Percentiles rank a stretch among this genome's conserved stretches.
Evolutionary conservation across 1,140 invertebrate species (phyloP).

Genomic region (Drosophila takahashii): DNA sequence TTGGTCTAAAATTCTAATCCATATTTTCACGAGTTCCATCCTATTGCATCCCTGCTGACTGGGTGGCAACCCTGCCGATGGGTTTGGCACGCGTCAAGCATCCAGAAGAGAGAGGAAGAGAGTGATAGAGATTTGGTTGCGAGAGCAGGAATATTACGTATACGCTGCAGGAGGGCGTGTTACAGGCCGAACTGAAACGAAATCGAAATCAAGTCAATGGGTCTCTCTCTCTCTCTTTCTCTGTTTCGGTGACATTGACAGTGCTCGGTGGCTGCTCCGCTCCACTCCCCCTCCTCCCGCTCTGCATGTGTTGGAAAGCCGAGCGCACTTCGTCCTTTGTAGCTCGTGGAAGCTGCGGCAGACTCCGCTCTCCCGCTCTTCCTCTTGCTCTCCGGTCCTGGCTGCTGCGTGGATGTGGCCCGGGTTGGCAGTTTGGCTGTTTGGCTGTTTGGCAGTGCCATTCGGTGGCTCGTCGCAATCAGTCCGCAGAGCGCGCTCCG

Average conservation of each 20-base stretch:
- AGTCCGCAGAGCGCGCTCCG: conserved; percentile 66
- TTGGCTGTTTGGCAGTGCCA: conserved; percentile 75
- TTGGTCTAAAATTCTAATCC: no score
- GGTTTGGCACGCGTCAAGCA: conserved; percentile 34
- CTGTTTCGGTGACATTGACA: conserved; percentile 60
- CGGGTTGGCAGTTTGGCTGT: conserved; percentile 68
- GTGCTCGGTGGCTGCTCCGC: conserved; percentile 22
- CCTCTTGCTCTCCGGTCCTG: conserved; percentile 1
- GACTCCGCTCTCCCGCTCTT: background rate
- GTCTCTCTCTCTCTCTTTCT: background rate
- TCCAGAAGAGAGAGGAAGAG: background rate
- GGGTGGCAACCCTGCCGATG: conserved; percentile 40
- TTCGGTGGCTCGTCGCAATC: conserved; percentile 77
- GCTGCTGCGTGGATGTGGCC: conserved; percentile 6
- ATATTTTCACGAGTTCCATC: no score
- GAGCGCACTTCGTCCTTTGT: background rate
- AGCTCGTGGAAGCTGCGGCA: conserved; percentile 13
- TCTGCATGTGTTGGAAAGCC: background rate
- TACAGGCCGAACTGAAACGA: conserved; percentile 51
- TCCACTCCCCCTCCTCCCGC: background rate
- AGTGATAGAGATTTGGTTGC: conserved; percentile 5
- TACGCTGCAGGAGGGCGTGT: conserved; percentile 69
- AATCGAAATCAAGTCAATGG: conserved; percentile 29
- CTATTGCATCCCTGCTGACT: background rate
- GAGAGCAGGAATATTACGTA: conserved; percentile 54